Evolutionary conservation across 1,140 invertebrate genomes (phyloP).

Genomic region (Babylonia areolata): DNA sequence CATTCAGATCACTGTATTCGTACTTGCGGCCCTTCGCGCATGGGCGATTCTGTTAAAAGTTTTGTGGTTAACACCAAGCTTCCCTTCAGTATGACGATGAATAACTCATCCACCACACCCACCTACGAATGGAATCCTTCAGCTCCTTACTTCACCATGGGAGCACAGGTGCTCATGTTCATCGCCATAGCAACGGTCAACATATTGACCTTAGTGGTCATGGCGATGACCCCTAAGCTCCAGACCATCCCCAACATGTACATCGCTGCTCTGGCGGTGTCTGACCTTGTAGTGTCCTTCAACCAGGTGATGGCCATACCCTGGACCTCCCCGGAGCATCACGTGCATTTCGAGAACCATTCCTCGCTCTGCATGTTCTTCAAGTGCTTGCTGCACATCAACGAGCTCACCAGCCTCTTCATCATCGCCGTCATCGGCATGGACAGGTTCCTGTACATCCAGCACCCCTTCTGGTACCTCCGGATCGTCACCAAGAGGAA

Average conservation of each 20-base stretch:
- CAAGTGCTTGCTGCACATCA: background rate
- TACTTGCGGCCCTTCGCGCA: no score
- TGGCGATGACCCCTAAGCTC: background rate
- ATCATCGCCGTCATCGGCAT: background rate
- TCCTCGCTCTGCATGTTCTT: background rate
- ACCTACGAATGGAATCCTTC: no score
- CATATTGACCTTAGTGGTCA: no score
- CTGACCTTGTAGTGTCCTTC: background rate
- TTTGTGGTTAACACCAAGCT: no score
- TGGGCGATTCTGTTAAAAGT: no score
- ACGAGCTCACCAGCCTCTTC: background rate
- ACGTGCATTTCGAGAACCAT: background rate
- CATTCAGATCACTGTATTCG: no score
- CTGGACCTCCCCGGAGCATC: background rate
- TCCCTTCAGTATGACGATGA: no score
- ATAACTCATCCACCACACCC: no score
- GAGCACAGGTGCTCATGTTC: no score
- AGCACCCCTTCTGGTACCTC: background rate
- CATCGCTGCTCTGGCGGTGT: background rate
- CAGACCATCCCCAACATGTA: background rate
- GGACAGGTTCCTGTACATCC: background rate
- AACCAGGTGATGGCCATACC: background rate
- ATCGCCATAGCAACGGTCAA: no score
- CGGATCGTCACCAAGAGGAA: background rate
- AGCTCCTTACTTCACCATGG: no score